These are phyloP conservation scores for Esperia sulphurella DNA, from an alignment of 2,888 invertebrate species.

Conservation along the genomic window DNA sequence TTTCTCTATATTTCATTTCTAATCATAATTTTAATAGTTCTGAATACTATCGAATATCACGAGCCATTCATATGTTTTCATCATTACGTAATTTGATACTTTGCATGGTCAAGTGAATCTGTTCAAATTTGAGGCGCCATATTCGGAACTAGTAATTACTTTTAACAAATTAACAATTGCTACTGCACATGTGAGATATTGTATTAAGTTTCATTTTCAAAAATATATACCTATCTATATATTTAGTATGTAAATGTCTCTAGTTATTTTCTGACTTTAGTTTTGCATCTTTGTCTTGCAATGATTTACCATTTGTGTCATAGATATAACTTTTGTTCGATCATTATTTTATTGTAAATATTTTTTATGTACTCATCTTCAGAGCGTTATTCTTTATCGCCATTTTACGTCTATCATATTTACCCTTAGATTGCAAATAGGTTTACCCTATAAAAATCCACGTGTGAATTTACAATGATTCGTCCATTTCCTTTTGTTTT, in stretches of 20 bases:
- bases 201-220: slow-evolving; percentile 2
- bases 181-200: slow-evolving; percentile 40
- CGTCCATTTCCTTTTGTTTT: neutral
- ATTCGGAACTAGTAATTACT: slow-evolving; percentile 51
- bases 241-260: neutral
- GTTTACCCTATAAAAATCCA: neutral
- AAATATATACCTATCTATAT: neutral
- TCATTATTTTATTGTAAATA: too few species aligned
- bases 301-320: too few species aligned
- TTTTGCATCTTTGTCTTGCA: neutral
- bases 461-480: neutral
- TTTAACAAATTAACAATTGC: slow-evolving; percentile 28
- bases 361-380: too few species aligned
- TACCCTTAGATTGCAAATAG: neutral
- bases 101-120: slow-evolving; percentile 57
- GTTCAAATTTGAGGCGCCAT: slow-evolving; percentile 32
- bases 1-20: slow-evolving; percentile 1
- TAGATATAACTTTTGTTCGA: too few species aligned
- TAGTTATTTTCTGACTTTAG: neutral
- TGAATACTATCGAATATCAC: slow-evolving; percentile 47
- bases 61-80: slow-evolving; percentile 46
- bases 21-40: slow-evolving; percentile 3
- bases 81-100: slow-evolving; percentile 48
- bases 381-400: too few species aligned
- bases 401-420: too few species aligned